Evolutionary conservation across 2,113 vertebrate genomes (phyloP).

Genomic region (Barbus barbus): DNA sequence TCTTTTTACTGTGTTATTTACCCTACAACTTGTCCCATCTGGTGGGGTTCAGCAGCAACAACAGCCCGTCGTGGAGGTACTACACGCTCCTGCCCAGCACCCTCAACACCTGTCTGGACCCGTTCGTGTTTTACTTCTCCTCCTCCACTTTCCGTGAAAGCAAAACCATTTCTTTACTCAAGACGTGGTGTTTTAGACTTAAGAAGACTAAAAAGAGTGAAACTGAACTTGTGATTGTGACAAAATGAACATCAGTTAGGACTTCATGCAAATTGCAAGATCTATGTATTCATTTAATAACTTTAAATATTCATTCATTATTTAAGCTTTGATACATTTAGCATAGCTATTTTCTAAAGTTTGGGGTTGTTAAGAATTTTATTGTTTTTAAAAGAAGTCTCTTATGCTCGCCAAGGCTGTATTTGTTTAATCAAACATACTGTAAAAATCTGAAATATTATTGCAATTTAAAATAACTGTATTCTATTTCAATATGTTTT

Average conservation of each 20-base stretch:
- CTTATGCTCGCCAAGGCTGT: too few relatives aligned
- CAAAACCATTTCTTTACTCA: conserved; percentile 45
- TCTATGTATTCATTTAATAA: background rate
- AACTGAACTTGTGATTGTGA: background rate
- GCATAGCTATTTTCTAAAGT: background rate
- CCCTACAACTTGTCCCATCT: conserved; percentile 79
- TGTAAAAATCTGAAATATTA: background rate
- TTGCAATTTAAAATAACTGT: background rate
- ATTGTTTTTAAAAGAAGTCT: background rate
- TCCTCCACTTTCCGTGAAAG: conserved; percentile 60
- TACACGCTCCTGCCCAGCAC: conserved; percentile 73
- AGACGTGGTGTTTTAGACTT: background rate
- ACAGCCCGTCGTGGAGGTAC: conserved; percentile 71
- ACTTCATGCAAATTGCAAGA: background rate
- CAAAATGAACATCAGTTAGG: background rate
- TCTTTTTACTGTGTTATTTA: conserved; percentile 78
- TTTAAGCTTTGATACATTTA: too few relatives aligned
- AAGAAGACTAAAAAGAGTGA: background rate
- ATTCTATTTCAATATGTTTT: too few relatives aligned
- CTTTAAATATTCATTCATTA: too few relatives aligned
- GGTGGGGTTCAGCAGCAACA: conserved; percentile 66
- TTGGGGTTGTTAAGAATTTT: background rate
- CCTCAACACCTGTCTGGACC: conserved; percentile 80
- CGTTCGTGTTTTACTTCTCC: conserved; percentile 73
- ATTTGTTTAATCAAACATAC: too few relatives aligned